These are phyloP conservation scores for Aplodontia rufa DNA, from an alignment of 2,113 vertebrate genomes.

Conservation along the genomic window DNA sequence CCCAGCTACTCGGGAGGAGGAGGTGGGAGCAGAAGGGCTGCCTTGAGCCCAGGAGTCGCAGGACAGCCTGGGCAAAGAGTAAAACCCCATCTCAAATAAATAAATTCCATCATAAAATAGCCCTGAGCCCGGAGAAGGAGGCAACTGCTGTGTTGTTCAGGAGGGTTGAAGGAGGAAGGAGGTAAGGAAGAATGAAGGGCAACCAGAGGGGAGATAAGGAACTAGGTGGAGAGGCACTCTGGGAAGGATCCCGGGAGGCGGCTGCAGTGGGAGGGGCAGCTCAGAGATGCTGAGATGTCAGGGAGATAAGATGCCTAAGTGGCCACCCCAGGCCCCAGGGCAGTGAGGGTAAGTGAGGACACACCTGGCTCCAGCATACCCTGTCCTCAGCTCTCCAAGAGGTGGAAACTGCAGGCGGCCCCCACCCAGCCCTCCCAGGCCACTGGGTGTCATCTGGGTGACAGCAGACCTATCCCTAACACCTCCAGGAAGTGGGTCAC, in stretches of 20 bases:
- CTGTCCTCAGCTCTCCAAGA: not conserved
- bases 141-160: too few relatives aligned
- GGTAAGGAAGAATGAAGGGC: not conserved
- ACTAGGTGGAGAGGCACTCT: not conserved
- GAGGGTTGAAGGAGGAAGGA: too few relatives aligned
- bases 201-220: not conserved
- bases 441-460: not conserved
- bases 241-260: not conserved
- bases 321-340: not conserved
- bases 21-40: not conserved
- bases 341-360: not conserved
- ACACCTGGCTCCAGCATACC: not conserved
- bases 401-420: not conserved
- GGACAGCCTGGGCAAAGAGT: too few relatives aligned
- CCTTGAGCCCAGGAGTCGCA: too few relatives aligned
- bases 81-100: not conserved
- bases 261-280: not conserved
- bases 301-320: not conserved
- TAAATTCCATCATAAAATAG: not conserved
- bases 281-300: not conserved
- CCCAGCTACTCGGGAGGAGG: not conserved
- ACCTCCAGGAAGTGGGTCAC: conserved; percentile 24
- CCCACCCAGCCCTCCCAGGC: not conserved
- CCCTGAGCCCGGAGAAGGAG: not conserved
- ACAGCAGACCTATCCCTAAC: not conserved